Percentiles rank a stretch among this genome's conserved stretches.
Evolutionary conservation across 2,797 vertebrate species (phyloP).

Genomic region (Sebastes iracundus): DNA sequence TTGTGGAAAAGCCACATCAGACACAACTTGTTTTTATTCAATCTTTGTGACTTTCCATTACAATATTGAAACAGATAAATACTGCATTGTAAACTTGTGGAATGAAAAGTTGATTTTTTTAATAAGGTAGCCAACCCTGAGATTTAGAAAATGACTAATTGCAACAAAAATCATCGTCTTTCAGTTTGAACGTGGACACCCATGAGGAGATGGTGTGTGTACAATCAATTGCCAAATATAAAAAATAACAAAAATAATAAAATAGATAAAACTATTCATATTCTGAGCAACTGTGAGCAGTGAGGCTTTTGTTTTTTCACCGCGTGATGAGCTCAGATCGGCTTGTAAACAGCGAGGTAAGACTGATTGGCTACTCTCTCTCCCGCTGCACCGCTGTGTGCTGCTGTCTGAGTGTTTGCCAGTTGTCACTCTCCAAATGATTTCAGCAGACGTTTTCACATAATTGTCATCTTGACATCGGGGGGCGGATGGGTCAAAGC

Average conservation of each 20-base stretch:
- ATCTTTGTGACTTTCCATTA: background rate
- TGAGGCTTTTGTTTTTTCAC: background rate
- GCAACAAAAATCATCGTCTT: background rate
- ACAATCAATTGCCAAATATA: background rate
- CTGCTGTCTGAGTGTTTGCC: constrained; percentile 4
- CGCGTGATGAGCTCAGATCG: constrained; percentile 12
- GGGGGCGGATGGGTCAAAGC: constrained; percentile 28
- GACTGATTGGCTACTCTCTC: constrained; percentile 42
- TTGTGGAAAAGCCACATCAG: background rate
- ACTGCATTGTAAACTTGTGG: background rate
- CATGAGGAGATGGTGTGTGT: background rate
- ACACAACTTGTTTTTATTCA: background rate
- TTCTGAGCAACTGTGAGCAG: background rate
- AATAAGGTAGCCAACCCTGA: background rate
- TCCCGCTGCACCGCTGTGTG: constrained; percentile 1
- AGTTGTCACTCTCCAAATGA: constrained; percentile 24
- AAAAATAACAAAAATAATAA: background rate
- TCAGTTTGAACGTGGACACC: background rate
- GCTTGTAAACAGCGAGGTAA: constrained; percentile 29
- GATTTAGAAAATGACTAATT: background rate
- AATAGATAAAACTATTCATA: too few species aligned
- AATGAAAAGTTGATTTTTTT: background rate
- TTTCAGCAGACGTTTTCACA: constrained; percentile 46
- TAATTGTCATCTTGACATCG: constrained; percentile 41
- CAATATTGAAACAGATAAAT: background rate